These are phyloP conservation scores for Echinarachnius parma DNA, from an alignment of 53 echinoderm and acorn worm species.

Conservation along the genomic window DNA sequence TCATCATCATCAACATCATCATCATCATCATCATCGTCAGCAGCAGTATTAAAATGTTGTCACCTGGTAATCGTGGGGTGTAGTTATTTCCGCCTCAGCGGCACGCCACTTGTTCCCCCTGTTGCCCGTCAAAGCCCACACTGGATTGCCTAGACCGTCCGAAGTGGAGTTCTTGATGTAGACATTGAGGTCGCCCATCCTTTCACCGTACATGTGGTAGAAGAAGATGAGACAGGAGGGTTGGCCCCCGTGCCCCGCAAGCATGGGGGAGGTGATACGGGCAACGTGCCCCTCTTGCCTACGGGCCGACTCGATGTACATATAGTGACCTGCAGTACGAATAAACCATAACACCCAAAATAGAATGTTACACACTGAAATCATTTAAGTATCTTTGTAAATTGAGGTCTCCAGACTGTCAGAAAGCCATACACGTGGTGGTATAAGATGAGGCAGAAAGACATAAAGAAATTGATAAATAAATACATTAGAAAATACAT, in stretches of 20 bases:
- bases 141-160: conserved; percentile 24
- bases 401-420: no score
- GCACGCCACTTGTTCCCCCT: conserved; percentile 80
- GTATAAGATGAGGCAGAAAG: no score
- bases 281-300: conserved; percentile 45
- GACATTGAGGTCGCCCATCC: conserved; percentile 62
- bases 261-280: conserved; percentile 57
- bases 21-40: no score
- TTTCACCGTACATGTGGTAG: conserved; percentile 80
- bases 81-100: conserved; percentile 57
- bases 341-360: no score
- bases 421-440: no score
- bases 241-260: conserved; percentile 43
- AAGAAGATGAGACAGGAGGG: conserved; percentile 73
- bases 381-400: no score
- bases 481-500: no score
- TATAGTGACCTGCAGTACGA: conserved; percentile 59
- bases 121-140: conserved; percentile 75
- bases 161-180: conserved; percentile 57
- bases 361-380: no score
- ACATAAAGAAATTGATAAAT: no score
- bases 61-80: conserved; percentile 56
- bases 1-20: no score
- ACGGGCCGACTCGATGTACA: conserved; percentile 61
- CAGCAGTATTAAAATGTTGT: no score